A percentile compares a stretch with the other conserved stretches of the same genome.
phyloP scores from a whole-genome alignment of 2,113 vertebrate species.

The Galbula dea region DNA sequence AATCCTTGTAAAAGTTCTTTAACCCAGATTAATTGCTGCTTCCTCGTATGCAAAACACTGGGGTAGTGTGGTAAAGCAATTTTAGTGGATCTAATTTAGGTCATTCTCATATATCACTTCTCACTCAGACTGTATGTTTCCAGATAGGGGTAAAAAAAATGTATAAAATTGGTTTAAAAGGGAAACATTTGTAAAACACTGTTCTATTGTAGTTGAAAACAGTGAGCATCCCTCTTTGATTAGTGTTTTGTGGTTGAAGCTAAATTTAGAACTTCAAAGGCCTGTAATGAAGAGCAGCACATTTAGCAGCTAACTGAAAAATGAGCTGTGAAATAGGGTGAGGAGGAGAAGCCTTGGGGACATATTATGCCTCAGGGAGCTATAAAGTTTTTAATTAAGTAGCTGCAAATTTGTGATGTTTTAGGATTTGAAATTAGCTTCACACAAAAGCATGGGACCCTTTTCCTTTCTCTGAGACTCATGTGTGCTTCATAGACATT shows the following conservation, averaged over 20 bases:
- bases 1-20: not conserved
- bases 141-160: not conserved
- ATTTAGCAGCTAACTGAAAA: conserved; percentile 57
- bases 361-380: conserved; percentile 34
- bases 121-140: not conserved
- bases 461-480: not conserved
- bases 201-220: not conserved
- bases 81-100: not conserved
- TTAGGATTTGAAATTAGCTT: conserved; percentile 24
- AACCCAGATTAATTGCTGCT: not conserved
- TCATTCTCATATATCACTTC: not conserved
- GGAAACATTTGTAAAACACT: conserved; percentile 20
- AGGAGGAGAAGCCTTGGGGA: conserved; percentile 49
- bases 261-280: conserved; percentile 66
- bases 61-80: not conserved
- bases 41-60: not conserved
- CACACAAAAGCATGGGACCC: not conserved
- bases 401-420: conserved; percentile 60
- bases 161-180: not conserved
- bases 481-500: not conserved
- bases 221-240: conserved; percentile 35
- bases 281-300: conserved; percentile 47
- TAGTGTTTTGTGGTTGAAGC: conserved; percentile 44
- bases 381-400: conserved; percentile 66
- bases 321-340: conserved; percentile 63